Conservation (phyloP, 2,888 invertebrate species). For the Himalopsyche tibetana region DNA sequence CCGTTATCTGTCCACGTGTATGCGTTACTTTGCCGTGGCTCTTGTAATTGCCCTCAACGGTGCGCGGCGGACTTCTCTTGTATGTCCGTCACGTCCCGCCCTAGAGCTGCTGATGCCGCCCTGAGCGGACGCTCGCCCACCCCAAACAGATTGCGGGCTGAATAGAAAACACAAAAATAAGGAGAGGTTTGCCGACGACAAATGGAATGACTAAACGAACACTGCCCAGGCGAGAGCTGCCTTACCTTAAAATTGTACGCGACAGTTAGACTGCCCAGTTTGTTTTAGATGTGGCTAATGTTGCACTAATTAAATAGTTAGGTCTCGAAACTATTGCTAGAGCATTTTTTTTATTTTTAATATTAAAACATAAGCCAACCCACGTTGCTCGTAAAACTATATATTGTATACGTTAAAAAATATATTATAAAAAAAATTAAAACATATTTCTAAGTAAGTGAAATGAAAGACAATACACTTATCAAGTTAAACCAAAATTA, state of each 20-base stretch:
- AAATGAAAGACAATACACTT: no score
- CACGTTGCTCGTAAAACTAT: no score
- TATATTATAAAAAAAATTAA: no score
- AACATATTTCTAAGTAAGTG: no score
- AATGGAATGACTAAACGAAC: conserved; percentile 31
- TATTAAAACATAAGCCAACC: no score
- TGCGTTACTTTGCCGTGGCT: conserved; percentile 19
- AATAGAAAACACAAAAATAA: conserved; percentile 57
- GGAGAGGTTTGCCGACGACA: conserved; percentile 27
- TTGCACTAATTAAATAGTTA: no score
- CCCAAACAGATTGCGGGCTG: conserved; percentile 55
- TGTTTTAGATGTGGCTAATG: no score
- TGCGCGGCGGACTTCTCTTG: conserved; percentile 46
- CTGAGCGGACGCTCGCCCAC: conserved; percentile 45
- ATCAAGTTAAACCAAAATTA: no score
- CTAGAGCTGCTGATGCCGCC: conserved; percentile 48
- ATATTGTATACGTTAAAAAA: no score
- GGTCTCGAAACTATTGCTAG: no score
- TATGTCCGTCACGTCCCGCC: conserved; percentile 61
- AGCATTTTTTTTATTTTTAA: no score
- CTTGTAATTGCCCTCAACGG: conserved; percentile 44
- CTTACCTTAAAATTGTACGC: not conserved
- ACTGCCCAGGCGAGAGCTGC: not conserved
- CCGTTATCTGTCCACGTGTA: conserved; percentile 29
- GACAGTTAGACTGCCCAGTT: not conserved